These are phyloP conservation scores for Acropora yongei DNA, from an alignment of 64 coral and sea anemone species.

Conservation along the genomic window DNA sequence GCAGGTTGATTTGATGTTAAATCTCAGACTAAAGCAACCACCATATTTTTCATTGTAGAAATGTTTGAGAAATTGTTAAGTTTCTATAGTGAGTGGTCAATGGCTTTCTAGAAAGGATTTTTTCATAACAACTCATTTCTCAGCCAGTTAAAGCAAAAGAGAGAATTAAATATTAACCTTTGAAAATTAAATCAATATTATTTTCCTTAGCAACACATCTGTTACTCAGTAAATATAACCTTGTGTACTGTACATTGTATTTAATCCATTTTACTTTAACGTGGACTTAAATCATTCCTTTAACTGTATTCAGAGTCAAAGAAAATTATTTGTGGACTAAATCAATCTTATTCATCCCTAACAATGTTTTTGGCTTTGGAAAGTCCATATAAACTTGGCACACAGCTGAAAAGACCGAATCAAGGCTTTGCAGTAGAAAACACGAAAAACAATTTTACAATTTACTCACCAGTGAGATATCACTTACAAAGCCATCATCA, in stretches of 20 bases:
- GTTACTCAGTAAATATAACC: background rate
- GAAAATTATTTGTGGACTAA: too few species aligned
- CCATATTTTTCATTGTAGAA: too few species aligned
- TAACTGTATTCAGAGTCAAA: too few species aligned
- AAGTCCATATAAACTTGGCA: conserved; percentile 52
- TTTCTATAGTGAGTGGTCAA: too few species aligned
- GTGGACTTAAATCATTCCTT: too few species aligned
- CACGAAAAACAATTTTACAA: conserved; percentile 49
- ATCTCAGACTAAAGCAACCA: background rate
- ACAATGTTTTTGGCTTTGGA: conserved; percentile 38
- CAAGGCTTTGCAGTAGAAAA: conserved; percentile 56
- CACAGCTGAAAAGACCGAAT: conserved; percentile 36
- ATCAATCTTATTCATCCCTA: background rate
- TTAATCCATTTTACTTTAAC: background rate
- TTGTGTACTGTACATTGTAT: background rate
- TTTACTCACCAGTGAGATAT: conserved; percentile 36
- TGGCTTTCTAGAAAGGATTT: background rate
- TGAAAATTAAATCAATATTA: background rate
- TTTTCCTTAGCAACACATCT: conserved; percentile 32
- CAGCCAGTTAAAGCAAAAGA: background rate
- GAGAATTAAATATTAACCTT: conserved; percentile 29
- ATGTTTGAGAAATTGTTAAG: too few species aligned
- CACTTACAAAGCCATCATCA: background rate
- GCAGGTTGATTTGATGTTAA: background rate
- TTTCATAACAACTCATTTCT: conserved; percentile 9